Conservation (phyloP, 2,113 vertebrate genomes). For the Pteruthius melanotis region DNA sequence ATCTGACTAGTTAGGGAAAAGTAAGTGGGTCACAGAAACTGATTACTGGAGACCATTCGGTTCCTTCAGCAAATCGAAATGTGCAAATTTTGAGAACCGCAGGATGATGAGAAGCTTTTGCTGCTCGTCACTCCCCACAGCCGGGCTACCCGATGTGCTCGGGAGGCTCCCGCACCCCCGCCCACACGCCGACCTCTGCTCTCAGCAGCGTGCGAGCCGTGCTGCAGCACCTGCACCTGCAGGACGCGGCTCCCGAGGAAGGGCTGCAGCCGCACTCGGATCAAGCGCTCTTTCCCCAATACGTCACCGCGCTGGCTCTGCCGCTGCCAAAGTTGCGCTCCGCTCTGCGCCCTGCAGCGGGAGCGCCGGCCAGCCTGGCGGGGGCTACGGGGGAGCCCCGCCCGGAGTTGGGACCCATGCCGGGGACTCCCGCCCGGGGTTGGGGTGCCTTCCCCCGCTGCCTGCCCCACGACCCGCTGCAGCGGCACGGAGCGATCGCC, state of each 20-base stretch:
- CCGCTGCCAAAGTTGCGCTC: neutral
- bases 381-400: fast-evolving
- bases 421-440: neutral
- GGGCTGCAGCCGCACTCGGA: no score
- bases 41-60: neutral
- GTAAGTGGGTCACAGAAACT: neutral
- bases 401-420: neutral
- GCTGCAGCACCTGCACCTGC: fast-evolving
- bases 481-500: neutral
- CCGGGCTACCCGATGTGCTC: neutral
- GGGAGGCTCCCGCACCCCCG: neutral
- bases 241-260: fast-evolving
- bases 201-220: neutral
- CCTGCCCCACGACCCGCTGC: neutral
- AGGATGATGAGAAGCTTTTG: neutral
- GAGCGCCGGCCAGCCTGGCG: neutral
- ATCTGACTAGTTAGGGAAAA: neutral
- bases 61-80: neutral
- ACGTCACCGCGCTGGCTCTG: neutral
- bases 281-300: fast-evolving
- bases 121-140: neutral
- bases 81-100: neutral
- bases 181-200: fast-evolving
- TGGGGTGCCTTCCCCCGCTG: neutral
- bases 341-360: neutral